Base-by-base conservation (phyloP, 2,888 invertebrate genomes). In the Hyposoter dolosus region DNA sequence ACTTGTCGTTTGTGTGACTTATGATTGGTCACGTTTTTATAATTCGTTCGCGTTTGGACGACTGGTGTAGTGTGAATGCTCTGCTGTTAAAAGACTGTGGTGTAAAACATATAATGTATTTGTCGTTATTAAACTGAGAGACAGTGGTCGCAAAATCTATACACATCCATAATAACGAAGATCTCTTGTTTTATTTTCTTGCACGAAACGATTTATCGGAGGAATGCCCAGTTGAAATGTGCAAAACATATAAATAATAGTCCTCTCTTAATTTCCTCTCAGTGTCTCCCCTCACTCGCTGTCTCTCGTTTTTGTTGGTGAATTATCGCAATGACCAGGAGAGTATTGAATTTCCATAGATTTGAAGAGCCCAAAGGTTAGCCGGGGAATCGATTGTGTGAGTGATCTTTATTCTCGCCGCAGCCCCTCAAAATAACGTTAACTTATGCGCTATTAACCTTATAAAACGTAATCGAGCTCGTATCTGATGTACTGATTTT, bases 401-500 rank as follows among this genome's bases (percentile, higher is more conserved):
- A 81, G 66, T 56, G n/a, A 43, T 66, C 74, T 28, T 72, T 66
- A 40, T 47, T 80, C 45, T 28, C 63, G 65, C 50, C 40, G 28
- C 63, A 35, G 56, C 19, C 17, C 28, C 12, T 15, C 66, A 45
- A 45, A 45, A 53, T 68, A 19, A 45, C 45, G 68, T 75, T n/a
- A 74, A 68, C 81, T 82, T 56, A 77, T 76, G 40, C 28, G 71
- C 71, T 84, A 45, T 80, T 80, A 50, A 81, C 75, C 68, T 96
- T 97, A 99, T 94, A 99, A 95, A 93, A 97, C 96, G 94, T 99
- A 99, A 95, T 99, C 99, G 93, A 99, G 95, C 95, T 99, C 99
- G 94, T 98, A 98, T 94, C 99, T 96, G 90, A 97, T 96, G 93
- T 97, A 99, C 91, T 98, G 97, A 95, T 99, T 99, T 94, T 98